Percentiles rank a stretch among this genome's conserved stretches.
These are phyloP conservation scores for Synergus umbraculus DNA, from an alignment of 2,888 invertebrate genomes.

Conservation along the genomic window DNA sequence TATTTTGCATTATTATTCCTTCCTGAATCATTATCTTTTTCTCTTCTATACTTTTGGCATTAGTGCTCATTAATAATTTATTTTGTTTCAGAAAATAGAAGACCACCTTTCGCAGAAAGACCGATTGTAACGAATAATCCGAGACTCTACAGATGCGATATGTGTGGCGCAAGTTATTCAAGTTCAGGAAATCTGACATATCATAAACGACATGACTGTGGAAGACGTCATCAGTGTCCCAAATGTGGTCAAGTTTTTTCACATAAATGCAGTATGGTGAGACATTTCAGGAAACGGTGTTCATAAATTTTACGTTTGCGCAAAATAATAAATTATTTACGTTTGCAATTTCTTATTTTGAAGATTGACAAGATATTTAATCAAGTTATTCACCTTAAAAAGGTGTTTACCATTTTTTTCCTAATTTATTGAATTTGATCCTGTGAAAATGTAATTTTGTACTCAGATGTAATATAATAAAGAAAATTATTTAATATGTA, in stretches of 20 bases:
- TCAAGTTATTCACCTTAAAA: too few species aligned
- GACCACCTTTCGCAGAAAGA: background rate
- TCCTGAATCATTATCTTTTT: background rate
- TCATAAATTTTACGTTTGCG: background rate
- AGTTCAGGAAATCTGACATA: conserved; percentile 6
- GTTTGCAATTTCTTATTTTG: background rate
- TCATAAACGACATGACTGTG: conserved; percentile 15
- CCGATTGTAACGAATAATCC: background rate
- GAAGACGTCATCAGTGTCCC: conserved; percentile 39
- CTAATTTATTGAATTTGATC: too few species aligned
- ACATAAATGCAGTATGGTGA: conserved; percentile 51
- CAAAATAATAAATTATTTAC: background rate
- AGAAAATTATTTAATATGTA: too few species aligned
- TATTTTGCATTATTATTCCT: too few species aligned
- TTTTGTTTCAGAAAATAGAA: conserved; percentile 2
- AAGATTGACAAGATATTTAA: background rate
- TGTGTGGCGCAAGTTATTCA: conserved; percentile 26
- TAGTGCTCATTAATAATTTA: background rate
- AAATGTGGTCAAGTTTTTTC: conserved; percentile 53
- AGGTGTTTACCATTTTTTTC: too few species aligned
- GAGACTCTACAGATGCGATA: background rate
- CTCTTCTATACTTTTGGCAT: background rate
- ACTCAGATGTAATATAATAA: too few species aligned
- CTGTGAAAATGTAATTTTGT: too few species aligned
- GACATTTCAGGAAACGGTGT: conserved; percentile 62